Conservation (phyloP, 2,888 invertebrate genomes). For the Ormyrus labotus region DNA sequence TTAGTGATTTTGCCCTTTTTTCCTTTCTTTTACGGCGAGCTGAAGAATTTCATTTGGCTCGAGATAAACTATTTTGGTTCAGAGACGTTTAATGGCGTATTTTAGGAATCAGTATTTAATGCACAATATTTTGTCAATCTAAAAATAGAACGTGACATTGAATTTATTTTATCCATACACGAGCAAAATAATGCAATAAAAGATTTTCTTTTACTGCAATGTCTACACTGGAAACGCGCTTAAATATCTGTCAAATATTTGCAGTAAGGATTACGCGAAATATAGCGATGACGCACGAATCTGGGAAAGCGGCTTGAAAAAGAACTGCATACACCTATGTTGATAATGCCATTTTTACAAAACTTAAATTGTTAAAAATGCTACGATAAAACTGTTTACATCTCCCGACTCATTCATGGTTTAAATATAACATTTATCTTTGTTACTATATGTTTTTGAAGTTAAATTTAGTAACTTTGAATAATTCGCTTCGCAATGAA, state of each 20-base stretch:
- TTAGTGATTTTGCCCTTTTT: no score
- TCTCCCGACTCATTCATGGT: no score
- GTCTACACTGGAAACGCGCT: not conserved
- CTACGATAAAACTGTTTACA: no score
- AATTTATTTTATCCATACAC: no score
- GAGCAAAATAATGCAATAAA: no score
- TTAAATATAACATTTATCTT: not conserved
- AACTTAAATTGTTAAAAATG: not conserved
- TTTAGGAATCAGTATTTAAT: no score
- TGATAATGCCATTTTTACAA: not conserved
- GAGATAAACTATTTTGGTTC: no score
- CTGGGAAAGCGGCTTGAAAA: conserved; percentile 5
- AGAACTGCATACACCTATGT: not conserved
- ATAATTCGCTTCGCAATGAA: conserved; percentile 11
- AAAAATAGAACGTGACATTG: no score
- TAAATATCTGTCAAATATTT: conserved; percentile 40
- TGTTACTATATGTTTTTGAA: not conserved
- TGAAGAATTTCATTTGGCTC: no score
- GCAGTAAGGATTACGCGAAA: conserved; percentile 27
- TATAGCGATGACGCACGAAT: conserved; percentile 16
- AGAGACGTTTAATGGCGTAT: no score
- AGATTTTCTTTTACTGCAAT: not conserved
- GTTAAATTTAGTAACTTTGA: not conserved
- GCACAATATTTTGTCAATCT: no score
- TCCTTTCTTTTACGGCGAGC: no score